Base-by-base conservation (phyloP, 2,113 vertebrate genomes). In the Forbesichthys papilliferus region DNA sequence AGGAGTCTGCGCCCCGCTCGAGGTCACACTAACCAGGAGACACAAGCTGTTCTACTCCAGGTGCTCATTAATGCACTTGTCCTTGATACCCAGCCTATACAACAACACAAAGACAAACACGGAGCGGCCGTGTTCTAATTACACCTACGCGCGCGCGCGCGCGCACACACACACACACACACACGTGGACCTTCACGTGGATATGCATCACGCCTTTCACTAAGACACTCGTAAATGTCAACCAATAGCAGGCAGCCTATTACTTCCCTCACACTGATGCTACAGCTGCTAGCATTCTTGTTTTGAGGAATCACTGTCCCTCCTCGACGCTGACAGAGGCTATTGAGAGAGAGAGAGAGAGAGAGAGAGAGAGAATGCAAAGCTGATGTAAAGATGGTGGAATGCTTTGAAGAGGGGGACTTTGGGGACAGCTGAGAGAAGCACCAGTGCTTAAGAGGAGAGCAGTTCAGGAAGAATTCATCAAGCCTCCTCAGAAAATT, bases 1-100 rank as follows among this genome's bases (percentile, higher is more conserved):
- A 90, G 83, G 86, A 86, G 84, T 84, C 82, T 78, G 84, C 80
- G 77, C 88, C 85, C 89, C 75, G 84, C 87, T 90, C 80, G 82
- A 89, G 91, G 90, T 92, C 92, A 92, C 87, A 86, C 87, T 76
- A 91, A 90, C 89, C 86, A 87, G 82, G 87, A 92, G 88, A 90
- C 91, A 86, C 90, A 92, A 93, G 91, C 91, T 93, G 91, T 92
- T 93, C 91, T 88, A 90, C 91, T 92, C 88, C 91, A 92, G 91
- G 90, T 92, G 90, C 91, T 91, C 88, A 84, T 91, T 92, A 92
- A 92, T 92, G 91, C 87, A 90, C 87, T 88, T 92, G 90, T 91
- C 88, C 91, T 91, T 90, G 90, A 91, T 91, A 89, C 86, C 88
- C 81, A 82, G 81, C 56, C 77, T 69, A 71, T 86, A 86, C 84